Base-by-base conservation (phyloP, 2,888 invertebrate genomes). In the Acanthococcus lagerstroemiae region DNA sequence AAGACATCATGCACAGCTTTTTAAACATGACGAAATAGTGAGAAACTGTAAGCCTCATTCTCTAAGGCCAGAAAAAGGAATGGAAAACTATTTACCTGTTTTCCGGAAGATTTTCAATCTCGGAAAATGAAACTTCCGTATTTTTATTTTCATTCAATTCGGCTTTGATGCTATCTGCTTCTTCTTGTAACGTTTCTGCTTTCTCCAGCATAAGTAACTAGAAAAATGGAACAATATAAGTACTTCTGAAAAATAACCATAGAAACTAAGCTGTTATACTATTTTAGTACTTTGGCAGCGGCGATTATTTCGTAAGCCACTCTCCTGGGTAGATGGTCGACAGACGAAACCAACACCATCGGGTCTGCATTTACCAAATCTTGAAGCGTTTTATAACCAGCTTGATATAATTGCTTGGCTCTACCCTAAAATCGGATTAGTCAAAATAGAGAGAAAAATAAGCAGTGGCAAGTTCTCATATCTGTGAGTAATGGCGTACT, bases 101-200 rank as follows among this genome's bases (percentile, higher is more conserved):
- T 25, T 26, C 25, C 7, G 46, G 45, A 24, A 52, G 46, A 27
- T 9, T 50, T 3, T 27, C 17, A 19, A 54, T 30, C 25, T 54
- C 65, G 24, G 27, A 19, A 22, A 54, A 55, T 1, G 55, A 44
- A 26, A 55, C 19, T 4, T 56, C 63, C 4, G 44, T 22, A 12
- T 52, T 27, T 12, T 54, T 37, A 2, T 19, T 48, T n/a, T 37
- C 26, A 9, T 22, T 61, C 7, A 83, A 74, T 67, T 80, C 81
- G 68, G 85, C 84, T 74, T 86, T 77, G 0, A 86, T 82, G 60
- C 84, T 85, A 74, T 88, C 88, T 0, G 88, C 90, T 77, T 92
- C 90, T 67, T 92, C 92, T 70, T 88, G 82, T 63, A 95, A 78
- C 72, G 87, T 86, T 74, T 94, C 93, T n/a, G 90, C 84, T 76